Base-by-base conservation (phyloP, 2,113 vertebrate species). In the Chloropsis cyanopogon region DNA sequence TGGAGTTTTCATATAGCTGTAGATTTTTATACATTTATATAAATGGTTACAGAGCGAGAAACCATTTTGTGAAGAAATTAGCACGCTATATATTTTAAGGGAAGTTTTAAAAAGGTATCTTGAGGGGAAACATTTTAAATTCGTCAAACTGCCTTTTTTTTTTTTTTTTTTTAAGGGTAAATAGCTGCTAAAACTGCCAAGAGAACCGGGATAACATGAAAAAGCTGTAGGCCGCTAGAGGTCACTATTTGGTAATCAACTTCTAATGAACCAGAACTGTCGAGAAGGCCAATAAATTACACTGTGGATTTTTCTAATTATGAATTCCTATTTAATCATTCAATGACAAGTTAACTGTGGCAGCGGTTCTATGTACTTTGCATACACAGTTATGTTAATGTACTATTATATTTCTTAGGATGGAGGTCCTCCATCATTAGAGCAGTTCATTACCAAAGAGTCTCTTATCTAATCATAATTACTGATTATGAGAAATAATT, bases 261-360 rank as follows among this genome's bases (percentile, higher is more conserved):
- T 97, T 97, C 98, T 98, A 99, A 99, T 98, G 98, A 99, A 99
- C 98, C 98, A 98, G 97, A 98, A 98, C 98, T 98, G 98, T 98
- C 98, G 97, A 94, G 96, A 98, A 98, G 97, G 97, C 97, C 98
- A 98, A 98, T 99, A 98, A 99, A 99, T 99, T 98, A 98, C 97
- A 95, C 94, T 96, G 97, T 98, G 97, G 97, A 97, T 98, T 98
- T 98, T 97, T 98, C 98, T 99, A 99, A 99, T 99, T 99, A 99
- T 98, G 98, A 98, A 99, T 99, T 99, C 98, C 95, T 98, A 95
- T 98, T 98, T 99, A 99, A 99, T 99, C 99, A 98, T 98, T 99
- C 98, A 99, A 97, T 98, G 99, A 98, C 99, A 99, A 97, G 98
- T 97, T 97, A 97, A 98, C 97, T 96, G 96, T 97, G 97, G 97